These are phyloP conservation scores for Progne subis DNA, from an alignment of 2,113 vertebrate species.

Conservation along the genomic window DNA sequence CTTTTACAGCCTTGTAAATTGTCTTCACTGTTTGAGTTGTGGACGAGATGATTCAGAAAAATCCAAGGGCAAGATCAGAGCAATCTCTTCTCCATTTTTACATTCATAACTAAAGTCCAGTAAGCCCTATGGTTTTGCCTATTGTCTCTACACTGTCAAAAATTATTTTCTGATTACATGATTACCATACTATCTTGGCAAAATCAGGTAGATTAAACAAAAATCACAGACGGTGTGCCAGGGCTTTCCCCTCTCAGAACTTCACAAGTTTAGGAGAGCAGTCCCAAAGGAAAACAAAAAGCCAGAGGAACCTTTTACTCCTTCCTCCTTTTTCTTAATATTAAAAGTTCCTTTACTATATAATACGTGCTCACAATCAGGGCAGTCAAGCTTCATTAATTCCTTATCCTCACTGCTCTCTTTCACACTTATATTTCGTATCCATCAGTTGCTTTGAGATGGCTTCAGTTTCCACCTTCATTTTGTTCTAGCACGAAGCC, in stretches of 20 bases:
- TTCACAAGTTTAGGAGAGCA: neutral
- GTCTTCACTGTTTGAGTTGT: neutral
- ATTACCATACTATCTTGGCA: neutral
- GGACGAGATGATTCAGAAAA: neutral
- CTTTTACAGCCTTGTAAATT: neutral
- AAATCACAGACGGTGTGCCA: neutral
- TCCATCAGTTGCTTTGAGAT: neutral
- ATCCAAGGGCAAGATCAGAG: neutral
- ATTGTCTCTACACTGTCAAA: neutral
- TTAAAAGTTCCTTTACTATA: neutral
- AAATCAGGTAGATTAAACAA: neutral
- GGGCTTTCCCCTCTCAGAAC: neutral
- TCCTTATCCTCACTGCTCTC: neutral
- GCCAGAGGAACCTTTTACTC: neutral
- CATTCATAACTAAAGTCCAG: neutral
- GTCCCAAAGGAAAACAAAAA: neutral
- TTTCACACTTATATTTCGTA: neutral
- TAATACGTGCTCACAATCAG: neutral
- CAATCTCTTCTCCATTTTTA: neutral
- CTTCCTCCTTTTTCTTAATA: neutral
- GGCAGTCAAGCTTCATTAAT: neutral
- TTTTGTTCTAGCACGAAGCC: neutral
- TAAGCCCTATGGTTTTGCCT: neutral
- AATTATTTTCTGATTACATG: neutral
- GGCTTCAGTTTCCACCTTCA: neutral